A percentile compares a stretch with the other conserved stretches of the same genome.
These are phyloP conservation scores for Malaclemys terrapin DNA, from an alignment of 2,113 vertebrate species.

Conservation along the genomic window DNA sequence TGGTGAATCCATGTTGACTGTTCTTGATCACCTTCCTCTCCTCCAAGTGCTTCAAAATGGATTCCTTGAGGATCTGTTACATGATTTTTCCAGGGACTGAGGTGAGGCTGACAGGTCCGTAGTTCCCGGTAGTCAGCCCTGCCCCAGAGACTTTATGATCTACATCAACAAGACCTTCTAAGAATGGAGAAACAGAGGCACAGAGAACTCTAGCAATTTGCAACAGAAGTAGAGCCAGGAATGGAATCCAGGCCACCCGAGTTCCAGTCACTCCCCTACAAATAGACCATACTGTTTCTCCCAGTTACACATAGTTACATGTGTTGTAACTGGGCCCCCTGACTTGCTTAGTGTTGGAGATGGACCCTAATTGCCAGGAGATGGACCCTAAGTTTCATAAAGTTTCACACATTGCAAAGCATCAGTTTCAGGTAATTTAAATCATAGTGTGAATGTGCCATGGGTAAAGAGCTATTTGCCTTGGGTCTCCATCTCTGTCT, in stretches of 20 bases:
- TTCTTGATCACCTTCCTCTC: no score
- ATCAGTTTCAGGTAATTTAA: neutral
- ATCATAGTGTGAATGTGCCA: neutral
- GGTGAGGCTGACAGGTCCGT: no score
- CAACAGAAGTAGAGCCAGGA: neutral
- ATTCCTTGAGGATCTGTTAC: no score
- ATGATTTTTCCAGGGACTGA: no score
- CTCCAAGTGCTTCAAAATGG: no score
- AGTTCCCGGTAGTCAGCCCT: neutral
- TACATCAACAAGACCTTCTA: neutral
- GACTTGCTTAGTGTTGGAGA: neutral
- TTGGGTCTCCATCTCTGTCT: neutral
- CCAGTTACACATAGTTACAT: neutral
- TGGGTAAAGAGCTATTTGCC: neutral
- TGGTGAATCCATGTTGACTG: no score
- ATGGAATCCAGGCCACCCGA: neutral
- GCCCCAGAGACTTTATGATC: neutral
- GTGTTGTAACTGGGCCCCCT: neutral
- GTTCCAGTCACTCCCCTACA: neutral
- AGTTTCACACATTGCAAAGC: slow-evolving; percentile 3
- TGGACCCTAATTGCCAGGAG: neutral
- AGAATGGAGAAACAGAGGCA: neutral
- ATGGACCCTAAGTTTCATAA: neutral
- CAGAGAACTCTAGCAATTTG: neutral
- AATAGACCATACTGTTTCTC: neutral